Percentiles rank a stretch among this genome's conserved stretches.
phyloP scores from a whole-genome alignment of 2,113 vertebrate species.

The Oostethus manadensis region DNA sequence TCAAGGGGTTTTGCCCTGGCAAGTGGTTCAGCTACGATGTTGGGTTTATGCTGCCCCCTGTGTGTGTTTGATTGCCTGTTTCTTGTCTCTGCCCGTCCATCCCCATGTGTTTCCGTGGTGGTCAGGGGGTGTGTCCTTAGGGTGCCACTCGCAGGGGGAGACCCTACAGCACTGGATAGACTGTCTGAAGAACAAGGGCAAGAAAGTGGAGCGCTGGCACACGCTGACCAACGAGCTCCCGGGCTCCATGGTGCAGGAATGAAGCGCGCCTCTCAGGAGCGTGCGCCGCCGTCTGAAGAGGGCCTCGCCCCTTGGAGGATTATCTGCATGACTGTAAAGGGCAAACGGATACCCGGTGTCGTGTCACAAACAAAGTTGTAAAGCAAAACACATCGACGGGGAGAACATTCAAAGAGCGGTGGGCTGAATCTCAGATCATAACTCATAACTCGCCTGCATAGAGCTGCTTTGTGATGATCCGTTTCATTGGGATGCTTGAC shows the following conservation, averaged over 20 bases:
- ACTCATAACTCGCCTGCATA: too few relatives aligned
- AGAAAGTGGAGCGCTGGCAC: slow-evolving; percentile 84
- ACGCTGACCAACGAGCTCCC: slow-evolving; percentile 85
- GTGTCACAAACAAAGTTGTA: slow-evolving; percentile 36
- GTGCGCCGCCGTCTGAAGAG: neutral
- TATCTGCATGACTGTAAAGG: slow-evolving; percentile 52
- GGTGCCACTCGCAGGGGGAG: slow-evolving; percentile 78
- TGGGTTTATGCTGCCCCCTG: neutral
- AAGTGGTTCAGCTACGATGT: too few relatives aligned
- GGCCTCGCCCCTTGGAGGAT: slow-evolving; percentile 12
- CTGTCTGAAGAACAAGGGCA: slow-evolving; percentile 80
- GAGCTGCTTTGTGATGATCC: too few relatives aligned
- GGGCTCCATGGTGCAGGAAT: slow-evolving; percentile 72
- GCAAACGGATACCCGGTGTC: slow-evolving; percentile 11
- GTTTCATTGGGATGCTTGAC: too few relatives aligned
- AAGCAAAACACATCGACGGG: slow-evolving; percentile 5
- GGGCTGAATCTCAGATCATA: neutral
- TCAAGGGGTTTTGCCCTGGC: too few relatives aligned
- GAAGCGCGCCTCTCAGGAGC: slow-evolving; percentile 9
- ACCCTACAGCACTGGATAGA: slow-evolving; percentile 82
- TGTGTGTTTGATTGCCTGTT: neutral
- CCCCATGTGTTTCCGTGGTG: slow-evolving; percentile 5
- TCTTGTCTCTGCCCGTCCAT: neutral
- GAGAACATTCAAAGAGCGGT: neutral
- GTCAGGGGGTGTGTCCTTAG: slow-evolving; percentile 79